A percentile compares a stretch with the other conserved stretches of the same genome.
phyloP scores from a whole-genome alignment of 2,888 invertebrate species.

The Drosophila eohydei region DNA sequence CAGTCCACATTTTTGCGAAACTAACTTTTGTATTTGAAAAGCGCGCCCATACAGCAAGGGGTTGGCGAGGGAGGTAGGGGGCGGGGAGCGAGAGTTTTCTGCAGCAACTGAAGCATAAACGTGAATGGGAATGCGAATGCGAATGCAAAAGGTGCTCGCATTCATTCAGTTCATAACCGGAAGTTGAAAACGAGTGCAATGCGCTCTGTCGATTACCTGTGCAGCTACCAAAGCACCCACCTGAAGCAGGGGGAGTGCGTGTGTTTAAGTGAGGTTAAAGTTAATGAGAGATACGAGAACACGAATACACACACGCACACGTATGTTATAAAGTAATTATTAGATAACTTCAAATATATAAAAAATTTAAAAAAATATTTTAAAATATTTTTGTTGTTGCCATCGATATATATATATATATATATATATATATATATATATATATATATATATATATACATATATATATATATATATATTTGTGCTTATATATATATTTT shows the following conservation, averaged over 20 bases:
- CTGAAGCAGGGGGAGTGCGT: neutral
- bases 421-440: no score
- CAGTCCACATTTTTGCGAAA: conserved; percentile 24
- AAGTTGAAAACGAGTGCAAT: conserved; percentile 69
- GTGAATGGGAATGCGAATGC: conserved; percentile 64
- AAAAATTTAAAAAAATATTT: neutral
- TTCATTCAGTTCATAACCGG: conserved; percentile 76
- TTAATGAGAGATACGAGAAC: neutral
- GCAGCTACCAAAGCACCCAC: conserved; percentile 1
- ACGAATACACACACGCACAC: neutral
- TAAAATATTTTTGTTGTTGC: neutral
- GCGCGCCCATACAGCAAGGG: conserved; percentile 1
- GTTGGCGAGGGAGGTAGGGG: neutral
- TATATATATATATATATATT: no score
- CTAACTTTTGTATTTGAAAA: conserved; percentile 10
- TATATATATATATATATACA: no score
- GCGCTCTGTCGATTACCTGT: conserved; percentile 48
- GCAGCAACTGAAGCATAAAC: conserved; percentile 74
- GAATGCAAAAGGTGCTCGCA: conserved; percentile 59
- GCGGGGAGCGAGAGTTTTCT: conserved; percentile 9
- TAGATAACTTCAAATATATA: neutral
- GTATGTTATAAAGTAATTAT: neutral
- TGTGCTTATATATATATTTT: no score
- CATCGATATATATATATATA: no score
- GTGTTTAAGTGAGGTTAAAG: conserved; percentile 4